Conservation (phyloP, 2,888 invertebrate genomes). For the Ptychoptera contaminata region DNA sequence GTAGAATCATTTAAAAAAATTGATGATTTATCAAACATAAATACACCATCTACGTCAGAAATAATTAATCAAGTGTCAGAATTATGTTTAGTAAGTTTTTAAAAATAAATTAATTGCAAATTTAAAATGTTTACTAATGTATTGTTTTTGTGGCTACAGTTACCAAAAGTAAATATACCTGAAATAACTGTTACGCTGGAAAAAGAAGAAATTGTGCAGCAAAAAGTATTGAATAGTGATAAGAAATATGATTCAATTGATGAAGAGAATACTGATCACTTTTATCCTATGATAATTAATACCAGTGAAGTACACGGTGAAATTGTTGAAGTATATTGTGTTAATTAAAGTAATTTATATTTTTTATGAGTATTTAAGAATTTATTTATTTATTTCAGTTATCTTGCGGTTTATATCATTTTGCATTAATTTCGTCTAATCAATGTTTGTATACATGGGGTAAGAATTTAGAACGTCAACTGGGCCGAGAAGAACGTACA, state of each 20-base stretch:
- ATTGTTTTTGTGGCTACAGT: no score
- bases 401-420: slow-evolving; percentile 72
- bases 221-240: slow-evolving; percentile 3
- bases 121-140: no score
- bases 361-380: slow-evolving; percentile 34
- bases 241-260: slow-evolving; percentile 5
- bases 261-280: slow-evolving; percentile 30
- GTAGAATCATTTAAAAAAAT: no score
- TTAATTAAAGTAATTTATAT: no score
- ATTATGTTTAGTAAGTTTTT: no score
- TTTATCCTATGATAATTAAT: slow-evolving; percentile 45
- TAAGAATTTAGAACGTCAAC: slow-evolving; percentile 76
- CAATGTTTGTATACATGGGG: slow-evolving; percentile 74
- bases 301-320: slow-evolving; percentile 42
- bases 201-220: slow-evolving; percentile 5
- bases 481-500: slow-evolving; percentile 40
- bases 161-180: neutral
- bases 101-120: no score
- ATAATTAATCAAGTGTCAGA: no score
- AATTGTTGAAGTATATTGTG: neutral
- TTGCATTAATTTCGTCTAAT: slow-evolving; percentile 51
- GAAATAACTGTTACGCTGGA: slow-evolving; percentile 7
- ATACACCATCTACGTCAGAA: no score
- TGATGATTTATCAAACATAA: no score
- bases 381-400: slow-evolving; percentile 21